Conservation (phyloP, 2,797 vertebrate genomes). For the Adelosebastes latens region DNA sequence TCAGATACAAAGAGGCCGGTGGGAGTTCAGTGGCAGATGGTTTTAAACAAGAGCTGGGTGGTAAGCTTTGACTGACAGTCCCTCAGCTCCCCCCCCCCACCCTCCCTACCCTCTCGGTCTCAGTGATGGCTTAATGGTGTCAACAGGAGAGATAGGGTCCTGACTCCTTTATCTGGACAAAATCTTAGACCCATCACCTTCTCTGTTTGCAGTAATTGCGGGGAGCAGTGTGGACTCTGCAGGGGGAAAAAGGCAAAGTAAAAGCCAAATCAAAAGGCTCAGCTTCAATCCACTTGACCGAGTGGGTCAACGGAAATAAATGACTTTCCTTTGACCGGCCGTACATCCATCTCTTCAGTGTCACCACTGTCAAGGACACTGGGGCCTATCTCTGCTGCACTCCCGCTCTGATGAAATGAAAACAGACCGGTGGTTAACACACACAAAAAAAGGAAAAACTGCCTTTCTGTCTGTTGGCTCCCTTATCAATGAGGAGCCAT, state of each 20-base stretch:
- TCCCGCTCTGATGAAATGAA: conserved; percentile 69
- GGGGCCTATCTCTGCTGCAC: conserved; percentile 61
- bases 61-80: conserved; percentile 76
- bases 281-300: conserved; percentile 89
- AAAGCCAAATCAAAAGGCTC: conserved; percentile 84
- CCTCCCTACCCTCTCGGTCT: conserved; percentile 43
- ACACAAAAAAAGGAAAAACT: neutral
- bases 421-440: conserved; percentile 60
- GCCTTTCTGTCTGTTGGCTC: conserved; percentile 30
- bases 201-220: conserved; percentile 86
- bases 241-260: conserved; percentile 68
- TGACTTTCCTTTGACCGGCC: conserved; percentile 84
- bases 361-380: conserved; percentile 81
- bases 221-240: conserved; percentile 74
- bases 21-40: conserved; percentile 62
- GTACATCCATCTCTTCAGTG: conserved; percentile 83
- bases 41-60: conserved; percentile 75
- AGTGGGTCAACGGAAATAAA: conserved; percentile 88
- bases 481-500: conserved; percentile 48
- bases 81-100: conserved; percentile 21
- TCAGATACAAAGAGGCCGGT: conserved; percentile 71
- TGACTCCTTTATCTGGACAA: conserved; percentile 78
- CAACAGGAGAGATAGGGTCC: conserved; percentile 79
- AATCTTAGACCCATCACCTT: conserved; percentile 83
- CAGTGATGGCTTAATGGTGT: conserved; percentile 80